Conservation (phyloP, 1,140 invertebrate species). For the Heliconius nattereri region DNA sequence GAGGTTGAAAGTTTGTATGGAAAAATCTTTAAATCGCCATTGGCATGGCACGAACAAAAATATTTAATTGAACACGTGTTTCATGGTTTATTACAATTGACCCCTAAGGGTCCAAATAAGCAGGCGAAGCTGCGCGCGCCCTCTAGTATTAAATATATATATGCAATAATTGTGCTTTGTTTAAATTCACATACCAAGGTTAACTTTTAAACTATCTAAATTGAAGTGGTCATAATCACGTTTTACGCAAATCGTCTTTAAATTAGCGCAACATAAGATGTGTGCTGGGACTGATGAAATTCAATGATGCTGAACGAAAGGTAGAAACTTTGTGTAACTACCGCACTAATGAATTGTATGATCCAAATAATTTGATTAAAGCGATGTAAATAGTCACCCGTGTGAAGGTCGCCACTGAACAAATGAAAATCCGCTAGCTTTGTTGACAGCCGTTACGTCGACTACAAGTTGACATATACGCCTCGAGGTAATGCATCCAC, state of each 20-base stretch:
- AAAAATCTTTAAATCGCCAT: too few species aligned
- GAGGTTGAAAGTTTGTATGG: too few species aligned
- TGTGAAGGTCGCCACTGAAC: constrained; percentile 62
- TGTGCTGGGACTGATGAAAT: constrained; percentile 33
- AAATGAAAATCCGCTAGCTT: constrained; percentile 71
- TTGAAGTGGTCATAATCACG: constrained; percentile 32
- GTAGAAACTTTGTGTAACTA: constrained; percentile 38
- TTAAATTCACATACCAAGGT: constrained; percentile 18
- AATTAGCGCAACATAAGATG: constrained; percentile 37
- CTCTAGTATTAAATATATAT: constrained; percentile 11
- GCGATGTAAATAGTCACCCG: constrained; percentile 40
- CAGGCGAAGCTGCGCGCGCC: too few species aligned
- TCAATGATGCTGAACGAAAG: constrained; percentile 27
- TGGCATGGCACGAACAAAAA: too few species aligned
- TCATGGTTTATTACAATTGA: too few species aligned
- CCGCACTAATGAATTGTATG: constrained; percentile 34
- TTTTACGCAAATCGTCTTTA: constrained; percentile 39
- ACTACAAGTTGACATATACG: constrained; percentile 66
- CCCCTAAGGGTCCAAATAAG: too few species aligned
- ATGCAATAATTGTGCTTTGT: constrained; percentile 20
- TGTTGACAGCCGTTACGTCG: constrained; percentile 75
- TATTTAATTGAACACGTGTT: too few species aligned
- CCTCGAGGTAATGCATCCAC: constrained; percentile 72
- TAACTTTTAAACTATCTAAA: constrained; percentile 26
- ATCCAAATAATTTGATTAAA: constrained; percentile 28